phyloP scores from a whole-genome alignment of 1,140 invertebrate species.

The Paracyclopina nana region DNA sequence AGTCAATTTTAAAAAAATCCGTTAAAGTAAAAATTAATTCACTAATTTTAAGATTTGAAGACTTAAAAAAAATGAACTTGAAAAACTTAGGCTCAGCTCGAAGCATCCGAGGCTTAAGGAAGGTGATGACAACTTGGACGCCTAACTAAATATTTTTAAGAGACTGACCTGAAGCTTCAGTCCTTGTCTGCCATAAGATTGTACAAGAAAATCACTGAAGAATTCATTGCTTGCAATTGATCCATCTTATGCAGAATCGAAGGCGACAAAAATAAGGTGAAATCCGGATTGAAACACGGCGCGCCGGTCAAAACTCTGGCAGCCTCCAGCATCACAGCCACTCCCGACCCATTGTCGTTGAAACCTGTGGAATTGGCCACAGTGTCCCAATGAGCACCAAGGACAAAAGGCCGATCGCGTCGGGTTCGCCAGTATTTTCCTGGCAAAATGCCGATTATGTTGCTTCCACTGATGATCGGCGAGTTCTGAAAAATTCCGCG shows the following conservation, averaged over 20 bases:
- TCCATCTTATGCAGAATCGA: slow-evolving; percentile 28
- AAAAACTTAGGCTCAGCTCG: too few species aligned
- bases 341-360: slow-evolving; percentile 29
- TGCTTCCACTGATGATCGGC: slow-evolving; percentile 21
- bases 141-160: too few species aligned
- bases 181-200: too few species aligned
- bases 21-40: too few species aligned
- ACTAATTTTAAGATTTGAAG: too few species aligned
- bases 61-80: too few species aligned
- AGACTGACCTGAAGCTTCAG: too few species aligned
- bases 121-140: too few species aligned
- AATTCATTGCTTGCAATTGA: slow-evolving; percentile 6
- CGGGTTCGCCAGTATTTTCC: slow-evolving; percentile 24
- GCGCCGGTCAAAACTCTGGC: slow-evolving; percentile 25
- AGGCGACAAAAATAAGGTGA: slow-evolving; percentile 29
- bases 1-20: too few species aligned
- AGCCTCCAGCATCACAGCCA: slow-evolving; percentile 27
- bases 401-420: slow-evolving; percentile 24
- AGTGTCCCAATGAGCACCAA: slow-evolving; percentile 31
- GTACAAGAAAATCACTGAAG: too few species aligned
- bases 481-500: not conserved
- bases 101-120: too few species aligned
- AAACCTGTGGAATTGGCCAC: slow-evolving; percentile 23
- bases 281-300: slow-evolving; percentile 20
- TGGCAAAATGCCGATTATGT: slow-evolving; percentile 26